Conservation (phyloP, 2,797 vertebrate genomes). For the Coendou prehensilis region DNA sequence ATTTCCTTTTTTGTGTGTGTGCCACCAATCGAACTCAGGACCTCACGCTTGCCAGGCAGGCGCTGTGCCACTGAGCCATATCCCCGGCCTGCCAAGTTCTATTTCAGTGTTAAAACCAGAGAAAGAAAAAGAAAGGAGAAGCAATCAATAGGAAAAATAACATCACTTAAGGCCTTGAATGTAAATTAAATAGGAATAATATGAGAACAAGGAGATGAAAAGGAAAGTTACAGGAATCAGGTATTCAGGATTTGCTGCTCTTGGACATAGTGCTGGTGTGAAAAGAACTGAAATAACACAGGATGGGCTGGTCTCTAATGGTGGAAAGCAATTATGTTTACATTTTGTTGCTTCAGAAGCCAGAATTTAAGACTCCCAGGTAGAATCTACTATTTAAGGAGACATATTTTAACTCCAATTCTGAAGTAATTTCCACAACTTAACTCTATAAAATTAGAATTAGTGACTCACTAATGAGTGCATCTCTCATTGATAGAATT, state of each 20-base stretch:
- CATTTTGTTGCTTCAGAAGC: not conserved
- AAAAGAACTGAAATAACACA: not conserved
- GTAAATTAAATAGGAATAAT: not conserved
- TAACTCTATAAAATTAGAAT: conserved; percentile 39
- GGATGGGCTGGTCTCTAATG: not conserved
- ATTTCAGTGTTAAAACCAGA: conserved; percentile 1
- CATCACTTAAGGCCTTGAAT: not conserved
- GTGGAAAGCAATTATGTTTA: not conserved
- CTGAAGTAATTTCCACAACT: not conserved
- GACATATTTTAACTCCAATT: not conserved
- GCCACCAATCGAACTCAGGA: too few species aligned
- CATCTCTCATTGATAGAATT: not conserved
- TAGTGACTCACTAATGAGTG: not conserved
- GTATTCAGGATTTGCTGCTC: not conserved
- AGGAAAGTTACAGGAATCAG: not conserved
- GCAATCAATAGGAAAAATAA: not conserved
- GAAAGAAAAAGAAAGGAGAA: not conserved
- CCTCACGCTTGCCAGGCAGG: too few species aligned
- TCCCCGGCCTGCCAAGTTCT: not conserved
- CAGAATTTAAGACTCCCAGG: not conserved
- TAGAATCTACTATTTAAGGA: not conserved
- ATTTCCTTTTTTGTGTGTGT: not conserved
- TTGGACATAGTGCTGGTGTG: not conserved
- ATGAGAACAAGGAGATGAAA: not conserved
- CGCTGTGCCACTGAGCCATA: too few species aligned